Conservation (phyloP, 2,797 vertebrate species). For the Melanotaenia nigrans region DNA sequence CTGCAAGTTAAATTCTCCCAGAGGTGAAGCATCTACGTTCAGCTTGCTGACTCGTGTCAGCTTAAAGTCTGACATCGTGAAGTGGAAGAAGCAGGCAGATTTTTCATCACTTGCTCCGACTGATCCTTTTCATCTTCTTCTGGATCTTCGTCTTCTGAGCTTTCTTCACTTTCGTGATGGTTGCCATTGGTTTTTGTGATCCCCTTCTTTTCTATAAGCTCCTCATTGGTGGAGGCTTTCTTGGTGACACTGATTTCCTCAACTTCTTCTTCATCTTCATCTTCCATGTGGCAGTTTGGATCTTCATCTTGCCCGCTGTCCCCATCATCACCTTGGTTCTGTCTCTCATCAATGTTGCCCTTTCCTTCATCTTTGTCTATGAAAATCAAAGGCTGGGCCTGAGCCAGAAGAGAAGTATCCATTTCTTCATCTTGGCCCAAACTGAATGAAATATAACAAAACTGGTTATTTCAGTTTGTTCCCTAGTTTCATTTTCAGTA, state of each 20-base stretch:
- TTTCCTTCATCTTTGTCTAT: constrained; percentile 59
- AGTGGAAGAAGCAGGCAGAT: constrained; percentile 25
- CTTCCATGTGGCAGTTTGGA: constrained; percentile 17
- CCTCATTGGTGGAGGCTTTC: constrained; percentile 37
- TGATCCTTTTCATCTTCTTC: constrained; percentile 31
- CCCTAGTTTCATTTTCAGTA: not conserved
- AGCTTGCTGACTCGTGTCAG: constrained; percentile 55
- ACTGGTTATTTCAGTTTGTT: constrained; percentile 4
- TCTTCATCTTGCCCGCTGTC: constrained; percentile 55
- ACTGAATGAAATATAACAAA: constrained; percentile 49
- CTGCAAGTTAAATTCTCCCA: constrained; percentile 4
- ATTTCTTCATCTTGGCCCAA: constrained; percentile 76
- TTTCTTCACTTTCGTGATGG: constrained; percentile 63
- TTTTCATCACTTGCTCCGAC: constrained; percentile 8
- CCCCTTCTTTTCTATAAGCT: not conserved
- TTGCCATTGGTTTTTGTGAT: constrained; percentile 36
- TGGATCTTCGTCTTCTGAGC: constrained; percentile 74
- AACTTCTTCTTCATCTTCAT: constrained; percentile 50
- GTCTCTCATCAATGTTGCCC: constrained; percentile 2
- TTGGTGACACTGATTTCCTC: constrained; percentile 64
- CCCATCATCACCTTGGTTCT: constrained; percentile 3
- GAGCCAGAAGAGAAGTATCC: constrained; percentile 69
- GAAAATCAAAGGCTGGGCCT: constrained; percentile 50
- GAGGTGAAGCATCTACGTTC: constrained; percentile 5
- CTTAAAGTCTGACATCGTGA: constrained; percentile 51